phyloP scores from a whole-genome alignment of 2,113 vertebrate species.

The Nothobranchius kuhntae region DNA sequence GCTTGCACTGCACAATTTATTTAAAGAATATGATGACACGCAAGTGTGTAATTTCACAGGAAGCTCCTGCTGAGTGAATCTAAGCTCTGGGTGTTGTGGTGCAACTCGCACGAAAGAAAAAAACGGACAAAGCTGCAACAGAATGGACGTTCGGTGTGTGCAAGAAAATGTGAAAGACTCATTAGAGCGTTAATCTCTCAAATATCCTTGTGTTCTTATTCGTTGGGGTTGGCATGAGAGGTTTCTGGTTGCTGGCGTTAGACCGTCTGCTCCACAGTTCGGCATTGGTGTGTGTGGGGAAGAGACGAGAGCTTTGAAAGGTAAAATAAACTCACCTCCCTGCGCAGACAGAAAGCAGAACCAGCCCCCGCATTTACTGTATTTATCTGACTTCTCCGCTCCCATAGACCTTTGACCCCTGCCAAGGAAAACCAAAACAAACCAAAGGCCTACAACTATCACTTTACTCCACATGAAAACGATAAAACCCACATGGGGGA shows the following conservation, averaged over 20 bases:
- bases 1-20: conserved; percentile 6
- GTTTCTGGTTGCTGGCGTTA: conserved; percentile 49
- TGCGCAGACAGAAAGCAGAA: conserved; percentile 48
- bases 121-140: neutral
- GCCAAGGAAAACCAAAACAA: conserved; percentile 66
- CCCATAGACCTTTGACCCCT: conserved; percentile 70
- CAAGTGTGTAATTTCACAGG: conserved; percentile 38
- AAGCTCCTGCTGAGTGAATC: conserved; percentile 35
- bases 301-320: conserved; percentile 48
- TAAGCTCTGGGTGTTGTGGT: conserved; percentile 17
- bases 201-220: too few species aligned
- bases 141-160: neutral
- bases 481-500: conserved; percentile 61
- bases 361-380: conserved; percentile 7
- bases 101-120: conserved; percentile 17
- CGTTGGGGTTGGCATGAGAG: conserved; percentile 1
- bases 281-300: conserved; percentile 49
- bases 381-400: conserved; percentile 53
- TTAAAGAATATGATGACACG: conserved; percentile 24
- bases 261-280: conserved; percentile 59
- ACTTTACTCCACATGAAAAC: conserved; percentile 57
- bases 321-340: conserved; percentile 62
- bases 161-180: conserved; percentile 17
- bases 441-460: conserved; percentile 63
- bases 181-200: conserved; percentile 10